Percentiles rank a stretch among this genome's conserved stretches.
Evolutionary conservation across 2,797 vertebrate genomes (phyloP).

Genomic region (Tympanoctomys barrerae): DNA sequence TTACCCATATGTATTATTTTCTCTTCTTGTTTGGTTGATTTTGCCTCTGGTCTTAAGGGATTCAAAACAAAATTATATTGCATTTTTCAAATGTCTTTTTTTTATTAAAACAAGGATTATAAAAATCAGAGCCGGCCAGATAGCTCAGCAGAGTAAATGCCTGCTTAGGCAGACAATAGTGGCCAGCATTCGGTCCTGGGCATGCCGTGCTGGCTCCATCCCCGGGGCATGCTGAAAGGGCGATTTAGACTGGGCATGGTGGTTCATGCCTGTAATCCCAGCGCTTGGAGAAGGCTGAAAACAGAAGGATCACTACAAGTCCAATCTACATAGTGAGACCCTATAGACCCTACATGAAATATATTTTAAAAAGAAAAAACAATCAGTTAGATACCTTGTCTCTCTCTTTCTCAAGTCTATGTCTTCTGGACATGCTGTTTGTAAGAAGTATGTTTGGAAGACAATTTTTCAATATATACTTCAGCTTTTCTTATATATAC

Average conservation of each 20-base stretch:
- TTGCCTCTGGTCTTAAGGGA: slow-evolving; percentile 52
- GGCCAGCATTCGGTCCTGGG: too few relatives aligned
- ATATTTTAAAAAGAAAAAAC: too few relatives aligned
- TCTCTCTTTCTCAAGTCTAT: neutral
- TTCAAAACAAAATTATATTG: slow-evolving; percentile 67
- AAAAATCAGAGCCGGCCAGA: slow-evolving; percentile 2
- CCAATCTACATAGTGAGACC: too few relatives aligned
- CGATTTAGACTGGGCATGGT: too few relatives aligned
- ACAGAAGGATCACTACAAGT: too few relatives aligned
- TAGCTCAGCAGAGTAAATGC: too few relatives aligned
- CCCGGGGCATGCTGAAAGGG: too few relatives aligned
- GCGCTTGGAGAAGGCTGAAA: too few relatives aligned
- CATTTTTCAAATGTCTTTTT: slow-evolving; percentile 61
- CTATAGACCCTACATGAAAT: too few relatives aligned
- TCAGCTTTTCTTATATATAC: slow-evolving; percentile 22
- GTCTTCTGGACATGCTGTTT: neutral
- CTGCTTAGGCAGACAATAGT: too few relatives aligned
- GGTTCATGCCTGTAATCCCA: too few relatives aligned
- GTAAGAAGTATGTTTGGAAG: neutral
- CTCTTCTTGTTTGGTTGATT: slow-evolving; percentile 69
- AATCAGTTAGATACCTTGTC: neutral
- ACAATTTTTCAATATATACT: neutral
- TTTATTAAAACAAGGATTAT: slow-evolving; percentile 65
- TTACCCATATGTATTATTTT: slow-evolving; percentile 67
- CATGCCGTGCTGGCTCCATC: too few relatives aligned